Conservation (phyloP, 2,888 invertebrate genomes). For the Schrankia costaestrigalis region DNA sequence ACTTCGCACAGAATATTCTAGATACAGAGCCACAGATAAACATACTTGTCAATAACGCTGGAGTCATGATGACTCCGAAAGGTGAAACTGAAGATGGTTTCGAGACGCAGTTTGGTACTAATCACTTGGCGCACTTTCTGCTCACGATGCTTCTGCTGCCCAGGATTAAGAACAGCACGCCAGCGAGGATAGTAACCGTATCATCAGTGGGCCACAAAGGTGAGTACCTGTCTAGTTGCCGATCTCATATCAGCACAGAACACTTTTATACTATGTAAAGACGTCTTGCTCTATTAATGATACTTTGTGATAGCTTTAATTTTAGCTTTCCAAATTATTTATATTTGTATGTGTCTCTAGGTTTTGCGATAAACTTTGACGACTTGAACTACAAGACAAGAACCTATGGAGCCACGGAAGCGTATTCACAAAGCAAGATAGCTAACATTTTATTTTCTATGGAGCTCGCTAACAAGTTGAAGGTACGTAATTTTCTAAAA, state of each 20-base stretch:
- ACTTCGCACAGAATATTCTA: slow-evolving; percentile 78
- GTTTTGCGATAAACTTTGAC: slow-evolving; percentile 80
- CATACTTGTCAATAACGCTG: slow-evolving; percentile 86
- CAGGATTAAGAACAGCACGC: slow-evolving; percentile 80
- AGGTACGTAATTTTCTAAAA: no score
- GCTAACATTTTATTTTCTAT: slow-evolving; percentile 90
- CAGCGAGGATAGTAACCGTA: slow-evolving; percentile 84
- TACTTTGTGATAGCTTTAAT: no score
- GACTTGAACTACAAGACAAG: slow-evolving; percentile 86
- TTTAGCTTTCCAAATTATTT: no score
- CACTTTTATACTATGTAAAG: no score
- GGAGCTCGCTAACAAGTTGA: slow-evolving; percentile 83
- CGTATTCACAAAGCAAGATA: slow-evolving; percentile 91
- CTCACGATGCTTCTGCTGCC: slow-evolving; percentile 83
- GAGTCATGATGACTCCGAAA: slow-evolving; percentile 86
- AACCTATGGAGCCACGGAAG: slow-evolving; percentile 82
- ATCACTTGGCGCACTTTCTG: slow-evolving; percentile 85
- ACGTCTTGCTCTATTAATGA: no score
- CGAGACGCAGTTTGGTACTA: slow-evolving; percentile 86
- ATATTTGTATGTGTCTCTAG: no score
- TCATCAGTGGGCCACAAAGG: slow-evolving; percentile 79
- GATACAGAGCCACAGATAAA: slow-evolving; percentile 81
- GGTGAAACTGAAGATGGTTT: slow-evolving; percentile 84
- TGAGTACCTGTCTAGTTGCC: no score
- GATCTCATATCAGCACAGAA: no score